Evolutionary conservation across 2,113 vertebrate species (phyloP), one percentile per base, ranked within the genome.

Genomic region (Rhineura floridana): DNA sequence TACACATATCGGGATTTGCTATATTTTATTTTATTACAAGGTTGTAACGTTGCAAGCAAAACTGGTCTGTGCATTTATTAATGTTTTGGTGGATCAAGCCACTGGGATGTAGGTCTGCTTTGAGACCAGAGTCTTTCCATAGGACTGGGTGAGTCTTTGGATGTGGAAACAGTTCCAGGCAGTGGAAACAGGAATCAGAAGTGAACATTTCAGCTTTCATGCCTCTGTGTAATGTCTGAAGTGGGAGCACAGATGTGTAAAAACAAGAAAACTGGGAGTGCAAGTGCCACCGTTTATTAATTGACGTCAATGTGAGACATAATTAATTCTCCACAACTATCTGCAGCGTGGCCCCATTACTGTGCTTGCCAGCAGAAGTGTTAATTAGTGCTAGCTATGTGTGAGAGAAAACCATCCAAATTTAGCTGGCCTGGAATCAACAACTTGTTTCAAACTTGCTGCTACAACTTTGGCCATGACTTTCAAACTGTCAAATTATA

Each of bases 371-470:
- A 75, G 36, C 62, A 86, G 42, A 59, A 89, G 55, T 25, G 4
- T 81, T 65, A 67, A 85, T 30, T 39, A 76, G 48, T 85, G n/a
- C 39, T 50, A 78, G 28, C 50, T 87, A n/a, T n/a, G 76, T 84
- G 87, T 88, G 33, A 48, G 28, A 89, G 55, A n/a, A 44, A 12
- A 9, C 33, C 15, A 52, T 84, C 77, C 69, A 65, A 72, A 25
- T 72, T 19, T 67, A 88, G 48, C 7, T 52, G 39, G 81, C 19
- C 6, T 76, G 63, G 48, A 86, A 86, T 42, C 52, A 87, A 48
- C 17, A 76, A 36, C 15, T 91, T 52, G 3, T 70, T 69, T 46
- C 67, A n/a, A n/a, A n/a, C n/a, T n/a, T n/a, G 6, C 50, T 77
- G 25, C n/a, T 83, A 15, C 23, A 19, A 75, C 2, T 4, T 70